phyloP scores from a whole-genome alignment of 1,140 invertebrate genomes.

The Drosophila eugracilis region DNA sequence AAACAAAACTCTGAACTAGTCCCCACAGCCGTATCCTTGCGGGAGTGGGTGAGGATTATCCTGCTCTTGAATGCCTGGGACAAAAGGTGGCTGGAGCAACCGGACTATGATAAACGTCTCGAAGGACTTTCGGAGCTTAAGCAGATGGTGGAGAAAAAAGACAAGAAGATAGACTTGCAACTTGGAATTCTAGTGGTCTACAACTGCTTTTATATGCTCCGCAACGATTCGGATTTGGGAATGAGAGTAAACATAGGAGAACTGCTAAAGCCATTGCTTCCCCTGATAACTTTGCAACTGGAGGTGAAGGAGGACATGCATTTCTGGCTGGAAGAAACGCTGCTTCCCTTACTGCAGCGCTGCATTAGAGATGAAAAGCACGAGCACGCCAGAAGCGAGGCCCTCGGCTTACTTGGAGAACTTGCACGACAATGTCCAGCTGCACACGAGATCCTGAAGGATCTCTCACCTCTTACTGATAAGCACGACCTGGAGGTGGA shows the following conservation, averaged over 20 bases:
- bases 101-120: conserved; percentile 93
- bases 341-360: conserved; percentile 89
- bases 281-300: conserved; percentile 54
- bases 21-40: conserved; percentile 13
- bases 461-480: conserved; percentile 90
- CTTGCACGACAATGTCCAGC: conserved; percentile 90
- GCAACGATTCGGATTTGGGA: conserved; percentile 92
- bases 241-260: conserved; percentile 91
- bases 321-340: conserved; percentile 90
- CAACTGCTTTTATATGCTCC: conserved; percentile 93
- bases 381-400: conserved; percentile 90
- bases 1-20: conserved; percentile 22
- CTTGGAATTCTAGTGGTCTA: conserved; percentile 91
- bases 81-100: conserved; percentile 94
- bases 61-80: conserved; percentile 94
- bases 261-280: conserved; percentile 89
- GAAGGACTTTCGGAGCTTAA: conserved; percentile 88
- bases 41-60: conserved; percentile 86
- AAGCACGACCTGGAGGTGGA: conserved; percentile 93
- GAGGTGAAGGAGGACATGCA: conserved; percentile 85
- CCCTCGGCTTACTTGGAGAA: conserved; percentile 90
- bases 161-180: conserved; percentile 86
- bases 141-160: conserved; percentile 84
- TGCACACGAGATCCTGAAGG: conserved; percentile 89
- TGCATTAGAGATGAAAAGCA: conserved; percentile 88